Percentiles rank a stretch among this genome's conserved stretches.
These are phyloP conservation scores for Peribatodes rhomboidaria DNA, from an alignment of 2,888 invertebrate genomes.

Conservation along the genomic window DNA sequence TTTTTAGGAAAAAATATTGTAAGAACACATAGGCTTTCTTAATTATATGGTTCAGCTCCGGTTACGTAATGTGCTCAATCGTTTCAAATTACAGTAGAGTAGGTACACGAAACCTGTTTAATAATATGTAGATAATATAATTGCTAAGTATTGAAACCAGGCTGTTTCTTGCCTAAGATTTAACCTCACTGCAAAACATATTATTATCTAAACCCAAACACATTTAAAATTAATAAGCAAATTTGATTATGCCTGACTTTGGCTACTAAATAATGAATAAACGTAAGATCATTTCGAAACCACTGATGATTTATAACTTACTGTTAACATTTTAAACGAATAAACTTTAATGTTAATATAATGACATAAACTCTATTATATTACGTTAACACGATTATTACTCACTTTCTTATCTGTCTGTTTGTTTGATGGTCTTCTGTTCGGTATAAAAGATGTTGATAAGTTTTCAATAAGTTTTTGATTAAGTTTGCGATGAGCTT, in stretches of 20 bases:
- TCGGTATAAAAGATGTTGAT: background rate
- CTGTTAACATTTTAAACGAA: background rate
- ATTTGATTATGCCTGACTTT: slow-evolving; percentile 1
- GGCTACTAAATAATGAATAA: background rate
- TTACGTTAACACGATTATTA: too few relatives aligned
- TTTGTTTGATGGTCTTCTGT: too few relatives aligned
- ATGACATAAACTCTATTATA: too few relatives aligned
- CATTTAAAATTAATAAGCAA: slow-evolving; percentile 1
- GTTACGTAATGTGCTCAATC: slow-evolving; percentile 30
- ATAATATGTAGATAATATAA: slow-evolving; percentile 7
- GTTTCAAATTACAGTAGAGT: slow-evolving; percentile 21
- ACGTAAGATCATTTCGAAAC: background rate
- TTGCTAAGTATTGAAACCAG: slow-evolving; percentile 18
- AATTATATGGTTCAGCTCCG: slow-evolving; percentile 18
- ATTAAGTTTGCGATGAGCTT: too few relatives aligned
- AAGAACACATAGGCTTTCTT: slow-evolving; percentile 23
- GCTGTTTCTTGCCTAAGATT: slow-evolving; percentile 28
- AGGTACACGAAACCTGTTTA: slow-evolving; percentile 18
- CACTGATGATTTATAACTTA: background rate
- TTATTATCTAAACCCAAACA: slow-evolving; percentile 8
- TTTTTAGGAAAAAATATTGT: background rate
- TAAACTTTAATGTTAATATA: background rate
- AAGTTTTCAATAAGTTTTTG: background rate
- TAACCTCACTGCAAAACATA: slow-evolving; percentile 12
- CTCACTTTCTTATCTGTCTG: too few relatives aligned